Conservation (phyloP, 2,888 invertebrate genomes). For the Perdita meconis region DNA sequence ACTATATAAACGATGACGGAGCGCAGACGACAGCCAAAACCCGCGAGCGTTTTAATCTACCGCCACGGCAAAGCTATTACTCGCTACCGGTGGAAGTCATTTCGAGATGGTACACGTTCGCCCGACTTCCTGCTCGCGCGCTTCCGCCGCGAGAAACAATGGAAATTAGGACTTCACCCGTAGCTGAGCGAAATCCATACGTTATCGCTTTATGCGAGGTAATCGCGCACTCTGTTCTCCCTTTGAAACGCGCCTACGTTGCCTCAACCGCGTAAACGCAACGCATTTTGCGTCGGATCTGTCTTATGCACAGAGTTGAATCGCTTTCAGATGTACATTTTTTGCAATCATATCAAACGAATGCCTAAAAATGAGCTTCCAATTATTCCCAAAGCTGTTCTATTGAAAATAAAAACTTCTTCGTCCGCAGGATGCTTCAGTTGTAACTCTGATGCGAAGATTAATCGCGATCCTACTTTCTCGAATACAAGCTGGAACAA, state of each 20-base stretch:
- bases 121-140: conserved; percentile 51
- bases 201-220: conserved; percentile 41
- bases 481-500: too few species aligned
- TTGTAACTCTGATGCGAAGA: too few species aligned
- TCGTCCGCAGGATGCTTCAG: too few species aligned
- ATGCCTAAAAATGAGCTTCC: too few species aligned
- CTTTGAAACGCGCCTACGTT: neutral
- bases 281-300: neutral
- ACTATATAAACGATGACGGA: conserved; percentile 59
- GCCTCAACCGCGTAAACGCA: conserved; percentile 6
- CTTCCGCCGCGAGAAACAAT: conserved; percentile 59
- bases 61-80: conserved; percentile 63
- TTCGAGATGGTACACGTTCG: conserved; percentile 52
- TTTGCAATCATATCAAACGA: neutral
- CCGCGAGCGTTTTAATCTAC: conserved; percentile 72
- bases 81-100: conserved; percentile 57
- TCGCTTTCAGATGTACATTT: neutral
- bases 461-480: too few species aligned
- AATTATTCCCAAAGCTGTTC: too few species aligned
- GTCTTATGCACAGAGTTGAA: neutral
- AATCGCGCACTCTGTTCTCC: conserved; percentile 19
- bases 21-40: conserved; percentile 61
- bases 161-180: conserved; percentile 65
- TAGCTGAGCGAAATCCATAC: conserved; percentile 33
- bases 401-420: too few species aligned